phyloP scores from a whole-genome alignment of 1,140 invertebrate species.

The Aphis gossypii region DNA sequence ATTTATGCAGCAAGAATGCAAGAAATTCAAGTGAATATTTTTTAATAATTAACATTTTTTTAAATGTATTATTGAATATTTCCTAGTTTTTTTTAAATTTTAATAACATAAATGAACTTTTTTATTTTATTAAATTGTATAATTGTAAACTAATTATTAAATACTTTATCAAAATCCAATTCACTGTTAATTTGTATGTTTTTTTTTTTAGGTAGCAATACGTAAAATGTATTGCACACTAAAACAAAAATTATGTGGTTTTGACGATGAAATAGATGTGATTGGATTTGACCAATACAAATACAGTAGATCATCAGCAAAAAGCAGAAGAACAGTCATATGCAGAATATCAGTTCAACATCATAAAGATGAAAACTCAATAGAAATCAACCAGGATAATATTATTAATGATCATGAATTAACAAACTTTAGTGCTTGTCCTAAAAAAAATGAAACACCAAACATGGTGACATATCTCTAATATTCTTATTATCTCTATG shows the following conservation, averaged over 20 bases:
- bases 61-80: neutral
- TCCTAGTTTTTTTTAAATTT: neutral
- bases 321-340: conserved; percentile 48
- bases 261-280: neutral
- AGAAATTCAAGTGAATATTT: conserved; percentile 68
- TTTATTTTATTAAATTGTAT: neutral
- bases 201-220: conserved; percentile 38
- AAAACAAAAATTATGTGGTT: conserved; percentile 37
- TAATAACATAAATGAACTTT: neutral
- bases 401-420: conserved; percentile 17
- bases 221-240: conserved; percentile 39
- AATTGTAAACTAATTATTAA: neutral
- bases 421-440: neutral
- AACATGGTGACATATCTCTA: conserved; percentile 23
- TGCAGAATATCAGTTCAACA: conserved; percentile 42
- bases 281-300: conserved; percentile 23
- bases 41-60: neutral
- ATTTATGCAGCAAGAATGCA: conserved; percentile 75
- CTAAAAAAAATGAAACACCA: neutral
- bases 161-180: neutral
- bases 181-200: neutral
- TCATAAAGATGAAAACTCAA: neutral
- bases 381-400: neutral
- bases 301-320: conserved; percentile 43
- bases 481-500: neutral